Base-by-base conservation (phyloP, 2,888 invertebrate genomes). In the Aelia acuminata region DNA sequence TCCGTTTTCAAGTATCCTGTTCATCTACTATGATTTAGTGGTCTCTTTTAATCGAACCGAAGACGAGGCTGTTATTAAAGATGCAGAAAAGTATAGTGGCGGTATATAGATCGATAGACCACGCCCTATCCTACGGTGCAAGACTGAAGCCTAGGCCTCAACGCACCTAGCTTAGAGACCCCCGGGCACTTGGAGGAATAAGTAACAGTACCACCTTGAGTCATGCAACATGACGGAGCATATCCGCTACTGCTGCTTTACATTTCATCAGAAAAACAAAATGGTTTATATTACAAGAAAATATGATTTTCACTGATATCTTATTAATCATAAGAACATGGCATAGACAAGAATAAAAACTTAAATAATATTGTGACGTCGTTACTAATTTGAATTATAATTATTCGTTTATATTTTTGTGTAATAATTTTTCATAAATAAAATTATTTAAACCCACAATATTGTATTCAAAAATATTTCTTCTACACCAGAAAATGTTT, bases 81-180 rank as follows among this genome's bases (percentile, higher is more conserved):
- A 80, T 43, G 43, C 80, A 43, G 80, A 80, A 35, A 80, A 80
- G 43, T 47, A 39, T 80, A 50, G 50, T 20, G 43, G 39, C 15
- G 13, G 57, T 22, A 48, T 35, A 31, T 35, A 39, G 53, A 85
- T 85, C 85, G 53, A 85, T 85, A 85, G 85, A 85, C 85, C 85
- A 85, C 85, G 53, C 85, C 85, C 85, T 85, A 53, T 50, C 39
- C 85, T 85, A 50, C 53, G 8, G 11, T 53, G 35, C n/a, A 57
- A 53, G 39, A 22, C 57, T n/a, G 48, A 13, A 39, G 35, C 11
- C 85, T 85, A 85, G 85, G 18, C 43, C 39, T 20, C 50, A 49
- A 13, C 47, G 50, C 18, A 31, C 50, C 48, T 31, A 84, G 63
- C 3, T n/a, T 43, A 43, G 43, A 7, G 43, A 7, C 7, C 10